These are phyloP conservation scores for Camponotus floridanus DNA, from an alignment of 1,140 invertebrate species.

Conservation along the genomic window DNA sequence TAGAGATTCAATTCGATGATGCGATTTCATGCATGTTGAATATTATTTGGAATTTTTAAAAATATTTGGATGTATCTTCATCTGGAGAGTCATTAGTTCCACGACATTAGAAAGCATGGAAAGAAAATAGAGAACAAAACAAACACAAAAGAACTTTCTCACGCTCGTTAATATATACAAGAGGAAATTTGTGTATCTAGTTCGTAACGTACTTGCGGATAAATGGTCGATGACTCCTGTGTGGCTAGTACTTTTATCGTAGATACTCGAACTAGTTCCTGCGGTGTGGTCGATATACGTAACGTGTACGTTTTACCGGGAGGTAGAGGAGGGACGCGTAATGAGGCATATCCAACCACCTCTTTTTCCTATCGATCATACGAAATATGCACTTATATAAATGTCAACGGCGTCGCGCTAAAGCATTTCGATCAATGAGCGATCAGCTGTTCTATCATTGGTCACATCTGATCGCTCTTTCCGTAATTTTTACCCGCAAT, in stretches of 20 bases:
- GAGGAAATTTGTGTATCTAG: conserved; percentile 6
- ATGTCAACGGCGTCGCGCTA: not conserved
- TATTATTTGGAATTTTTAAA: not conserved
- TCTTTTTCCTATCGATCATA: conserved; percentile 78
- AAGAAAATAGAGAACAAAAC: not conserved
- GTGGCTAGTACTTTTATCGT: conserved; percentile 82
- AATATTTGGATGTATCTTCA: not conserved
- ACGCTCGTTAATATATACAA: not conserved
- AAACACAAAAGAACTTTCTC: not conserved
- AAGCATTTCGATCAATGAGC: not conserved
- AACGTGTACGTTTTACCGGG: conserved; percentile 81
- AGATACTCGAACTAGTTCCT: conserved; percentile 79
- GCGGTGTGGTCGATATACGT: conserved; percentile 80
- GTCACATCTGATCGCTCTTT: conserved; percentile 11
- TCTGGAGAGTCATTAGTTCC: not conserved
- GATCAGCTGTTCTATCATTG: not conserved
- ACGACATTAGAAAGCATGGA: not conserved
- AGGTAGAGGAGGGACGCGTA: conserved; percentile 81
- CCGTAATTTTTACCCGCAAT: conserved; percentile 67
- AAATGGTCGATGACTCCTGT: conserved; percentile 80
- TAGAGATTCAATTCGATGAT: not conserved
- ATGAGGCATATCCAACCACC: conserved; percentile 80
- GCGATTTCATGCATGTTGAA: not conserved
- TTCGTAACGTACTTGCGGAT: conserved; percentile 78
- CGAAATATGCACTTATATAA: not conserved